Evolutionary conservation across 2,888 invertebrate species (phyloP).

Genomic region (Philhelius pedissequus): DNA sequence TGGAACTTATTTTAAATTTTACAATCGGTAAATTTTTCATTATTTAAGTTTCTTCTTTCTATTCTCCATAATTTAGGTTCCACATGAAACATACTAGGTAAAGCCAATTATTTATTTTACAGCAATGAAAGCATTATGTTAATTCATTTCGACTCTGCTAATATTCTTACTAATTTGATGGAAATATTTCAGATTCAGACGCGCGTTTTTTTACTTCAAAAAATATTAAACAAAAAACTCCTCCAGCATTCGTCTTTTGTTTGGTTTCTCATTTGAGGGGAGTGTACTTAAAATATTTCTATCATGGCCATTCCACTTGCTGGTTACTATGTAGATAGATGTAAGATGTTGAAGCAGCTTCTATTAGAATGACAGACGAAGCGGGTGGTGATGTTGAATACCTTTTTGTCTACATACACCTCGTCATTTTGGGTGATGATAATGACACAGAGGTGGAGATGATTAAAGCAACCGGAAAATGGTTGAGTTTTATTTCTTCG

Average conservation of each 20-base stretch:
- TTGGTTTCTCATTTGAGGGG: background rate
- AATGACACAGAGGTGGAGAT: slow-evolving; percentile 47
- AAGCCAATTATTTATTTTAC: too few relatives aligned
- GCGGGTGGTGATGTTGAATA: background rate
- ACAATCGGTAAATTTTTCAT: too few relatives aligned
- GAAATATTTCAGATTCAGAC: background rate
- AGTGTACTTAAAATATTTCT: background rate
- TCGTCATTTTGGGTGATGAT: slow-evolving; percentile 46
- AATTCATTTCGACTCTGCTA: background rate
- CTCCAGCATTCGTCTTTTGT: background rate
- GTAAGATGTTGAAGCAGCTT: background rate
- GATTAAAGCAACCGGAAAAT: slow-evolving; percentile 69
- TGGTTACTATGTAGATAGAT: too few relatives aligned
- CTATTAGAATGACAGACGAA: background rate
- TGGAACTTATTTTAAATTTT: too few relatives aligned
- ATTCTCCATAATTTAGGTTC: too few relatives aligned
- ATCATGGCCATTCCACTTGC: slow-evolving; percentile 51
- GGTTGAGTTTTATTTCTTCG: slow-evolving; percentile 41
- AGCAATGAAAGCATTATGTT: background rate
- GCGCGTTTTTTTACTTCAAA: background rate
- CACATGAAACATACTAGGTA: too few relatives aligned
- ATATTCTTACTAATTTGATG: background rate
- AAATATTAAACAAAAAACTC: background rate
- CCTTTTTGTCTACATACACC: slow-evolving; percentile 16
- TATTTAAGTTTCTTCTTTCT: too few relatives aligned